These are phyloP conservation scores for Dromococcyx pavoninus DNA, from an alignment of 2,797 vertebrate species.

Conservation along the genomic window DNA sequence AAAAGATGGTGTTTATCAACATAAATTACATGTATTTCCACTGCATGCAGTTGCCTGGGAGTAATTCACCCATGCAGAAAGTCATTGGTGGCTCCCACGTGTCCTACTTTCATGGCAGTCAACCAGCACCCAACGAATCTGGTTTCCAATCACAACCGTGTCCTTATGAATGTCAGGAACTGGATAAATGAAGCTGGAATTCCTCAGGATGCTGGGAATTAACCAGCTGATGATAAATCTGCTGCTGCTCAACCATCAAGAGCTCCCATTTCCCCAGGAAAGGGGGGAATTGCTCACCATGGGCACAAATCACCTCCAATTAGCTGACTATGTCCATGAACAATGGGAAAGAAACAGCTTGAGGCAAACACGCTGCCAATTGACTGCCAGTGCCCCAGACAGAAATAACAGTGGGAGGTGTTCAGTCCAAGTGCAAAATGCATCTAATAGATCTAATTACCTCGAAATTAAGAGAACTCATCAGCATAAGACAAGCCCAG, in stretches of 20 bases:
- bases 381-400: not conserved
- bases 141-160: not conserved
- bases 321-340: rapidly evolving
- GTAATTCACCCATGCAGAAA: not conserved
- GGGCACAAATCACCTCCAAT: not conserved
- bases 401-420: not conserved
- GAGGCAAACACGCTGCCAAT: rapidly evolving
- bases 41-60: not conserved
- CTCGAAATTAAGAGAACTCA: not conserved
- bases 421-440: not conserved
- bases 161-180: not conserved
- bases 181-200: not conserved
- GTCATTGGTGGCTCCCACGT: rapidly evolving
- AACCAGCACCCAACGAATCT: rapidly evolving
- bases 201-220: not conserved
- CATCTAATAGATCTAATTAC: not conserved
- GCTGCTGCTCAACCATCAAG: not conserved
- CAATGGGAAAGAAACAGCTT: not conserved
- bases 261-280: not conserved
- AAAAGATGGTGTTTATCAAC: not conserved
- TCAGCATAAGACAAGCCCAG: not conserved
- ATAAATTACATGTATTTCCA: not conserved
- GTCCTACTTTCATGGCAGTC: not conserved
- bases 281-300: not conserved
- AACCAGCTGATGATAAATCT: not conserved